Percentiles rank a stretch among this genome's conserved stretches.
Evolutionary conservation across 2,888 invertebrate species (phyloP).

Genomic region (Eupithecia tripunctaria): DNA sequence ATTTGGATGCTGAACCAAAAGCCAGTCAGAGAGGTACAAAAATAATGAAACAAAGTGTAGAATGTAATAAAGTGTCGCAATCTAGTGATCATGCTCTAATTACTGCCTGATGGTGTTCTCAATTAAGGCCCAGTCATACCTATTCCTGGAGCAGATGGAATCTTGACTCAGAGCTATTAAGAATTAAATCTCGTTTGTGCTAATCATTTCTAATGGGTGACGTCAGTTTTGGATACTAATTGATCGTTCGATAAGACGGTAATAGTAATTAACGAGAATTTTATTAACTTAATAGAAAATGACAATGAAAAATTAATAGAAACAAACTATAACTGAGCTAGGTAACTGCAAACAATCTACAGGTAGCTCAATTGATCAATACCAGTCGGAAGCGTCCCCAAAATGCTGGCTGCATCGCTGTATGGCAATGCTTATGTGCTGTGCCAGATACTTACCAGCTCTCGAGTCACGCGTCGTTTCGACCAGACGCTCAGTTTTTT

Average conservation of each 20-base stretch:
- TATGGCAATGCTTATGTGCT: too few species aligned
- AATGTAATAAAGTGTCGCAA: background rate
- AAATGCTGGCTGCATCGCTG: too few species aligned
- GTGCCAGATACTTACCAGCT: too few species aligned
- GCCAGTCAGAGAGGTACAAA: background rate
- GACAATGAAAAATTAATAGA: too few species aligned
- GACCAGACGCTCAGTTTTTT: too few species aligned
- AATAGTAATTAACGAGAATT: background rate
- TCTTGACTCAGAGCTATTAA: constrained; percentile 28
- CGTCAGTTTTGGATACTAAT: constrained; percentile 14
- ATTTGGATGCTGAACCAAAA: background rate
- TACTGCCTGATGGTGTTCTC: constrained; percentile 27
- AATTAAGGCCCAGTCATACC: constrained; percentile 35
- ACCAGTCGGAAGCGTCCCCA: too few species aligned
- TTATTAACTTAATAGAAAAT: too few species aligned
- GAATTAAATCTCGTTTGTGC: constrained; percentile 31
- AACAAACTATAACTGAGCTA: too few species aligned
- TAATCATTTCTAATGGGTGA: constrained; percentile 19
- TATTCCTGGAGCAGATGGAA: constrained; percentile 37
- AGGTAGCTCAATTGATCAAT: too few species aligned
- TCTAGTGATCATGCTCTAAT: constrained; percentile 20
- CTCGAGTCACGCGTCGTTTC: too few species aligned
- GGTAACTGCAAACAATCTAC: too few species aligned
- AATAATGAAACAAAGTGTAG: background rate
- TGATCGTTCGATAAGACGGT: background rate